Evolutionary conservation across 2,113 vertebrate genomes (phyloP).

Genomic region (Illadopsis cleaveri): DNA sequence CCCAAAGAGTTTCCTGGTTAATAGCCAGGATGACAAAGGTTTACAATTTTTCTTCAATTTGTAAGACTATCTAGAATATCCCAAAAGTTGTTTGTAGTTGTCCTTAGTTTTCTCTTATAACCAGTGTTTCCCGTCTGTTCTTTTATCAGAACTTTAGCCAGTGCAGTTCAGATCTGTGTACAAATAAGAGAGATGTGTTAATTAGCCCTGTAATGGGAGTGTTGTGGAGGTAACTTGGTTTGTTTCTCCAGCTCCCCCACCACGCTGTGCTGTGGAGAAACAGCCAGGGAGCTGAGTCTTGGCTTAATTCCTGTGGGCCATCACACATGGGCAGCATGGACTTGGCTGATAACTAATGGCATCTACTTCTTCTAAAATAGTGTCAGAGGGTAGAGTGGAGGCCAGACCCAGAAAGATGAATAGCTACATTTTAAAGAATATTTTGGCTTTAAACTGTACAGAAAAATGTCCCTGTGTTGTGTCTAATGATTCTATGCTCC

Average conservation of each 20-base stretch:
- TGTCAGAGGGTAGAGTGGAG: background rate
- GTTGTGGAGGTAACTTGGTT: background rate
- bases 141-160: background rate
- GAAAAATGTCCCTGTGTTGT: background rate
- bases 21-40: background rate
- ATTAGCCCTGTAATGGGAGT: background rate
- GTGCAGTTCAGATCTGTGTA: background rate
- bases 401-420: background rate
- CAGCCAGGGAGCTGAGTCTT: background rate
- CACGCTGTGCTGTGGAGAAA: accelerated
- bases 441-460: background rate
- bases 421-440: background rate
- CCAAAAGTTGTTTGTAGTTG: background rate
- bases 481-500: background rate
- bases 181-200: background rate
- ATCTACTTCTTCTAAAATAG: background rate
- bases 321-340: background rate
- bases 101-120: background rate
- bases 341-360: background rate
- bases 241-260: background rate
- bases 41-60: background rate
- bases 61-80: background rate
- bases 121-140: background rate
- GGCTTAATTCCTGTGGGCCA: background rate
- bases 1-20: background rate